A percentile compares a stretch with the other conserved stretches of the same genome.
Conservation (phyloP, 2,113 vertebrate species). For the Rhinopithecus roxellana region DNA sequence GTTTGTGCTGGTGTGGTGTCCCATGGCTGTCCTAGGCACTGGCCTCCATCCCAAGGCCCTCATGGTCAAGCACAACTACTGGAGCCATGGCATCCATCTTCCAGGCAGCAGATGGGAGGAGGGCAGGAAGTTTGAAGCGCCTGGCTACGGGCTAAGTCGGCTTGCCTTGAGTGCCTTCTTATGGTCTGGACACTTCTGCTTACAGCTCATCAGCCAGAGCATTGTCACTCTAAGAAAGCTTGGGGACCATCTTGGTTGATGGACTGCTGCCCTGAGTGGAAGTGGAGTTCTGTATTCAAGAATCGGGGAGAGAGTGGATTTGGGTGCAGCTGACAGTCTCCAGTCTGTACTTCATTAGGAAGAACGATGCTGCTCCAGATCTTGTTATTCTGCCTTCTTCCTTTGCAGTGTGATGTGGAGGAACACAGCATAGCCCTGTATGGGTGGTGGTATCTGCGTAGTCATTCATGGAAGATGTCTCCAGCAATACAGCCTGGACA, state of each 20-base stretch:
- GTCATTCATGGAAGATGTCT: neutral
- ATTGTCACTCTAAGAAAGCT: neutral
- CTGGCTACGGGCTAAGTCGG: neutral
- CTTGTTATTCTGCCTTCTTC: neutral
- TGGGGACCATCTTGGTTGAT: neutral
- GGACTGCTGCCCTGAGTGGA: neutral
- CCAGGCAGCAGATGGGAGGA: neutral
- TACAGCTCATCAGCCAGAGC: neutral
- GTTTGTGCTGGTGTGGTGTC: neutral
- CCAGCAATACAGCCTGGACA: neutral
- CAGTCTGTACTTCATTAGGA: neutral
- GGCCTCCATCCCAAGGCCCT: neutral
- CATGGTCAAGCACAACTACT: neutral
- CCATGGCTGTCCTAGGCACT: neutral
- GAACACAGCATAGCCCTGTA: neutral
- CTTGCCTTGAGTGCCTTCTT: neutral
- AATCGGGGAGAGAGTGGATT: neutral
- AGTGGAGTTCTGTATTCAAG: too few relatives aligned
- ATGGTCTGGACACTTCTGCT: neutral
- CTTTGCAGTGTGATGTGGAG: neutral
- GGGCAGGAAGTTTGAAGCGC: neutral
- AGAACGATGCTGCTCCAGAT: neutral
- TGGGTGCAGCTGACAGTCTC: neutral
- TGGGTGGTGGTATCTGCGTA: neutral
- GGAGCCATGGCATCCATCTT: neutral